Conservation (phyloP, 2,888 invertebrate genomes). For the Antheraea assamensis region DNA sequence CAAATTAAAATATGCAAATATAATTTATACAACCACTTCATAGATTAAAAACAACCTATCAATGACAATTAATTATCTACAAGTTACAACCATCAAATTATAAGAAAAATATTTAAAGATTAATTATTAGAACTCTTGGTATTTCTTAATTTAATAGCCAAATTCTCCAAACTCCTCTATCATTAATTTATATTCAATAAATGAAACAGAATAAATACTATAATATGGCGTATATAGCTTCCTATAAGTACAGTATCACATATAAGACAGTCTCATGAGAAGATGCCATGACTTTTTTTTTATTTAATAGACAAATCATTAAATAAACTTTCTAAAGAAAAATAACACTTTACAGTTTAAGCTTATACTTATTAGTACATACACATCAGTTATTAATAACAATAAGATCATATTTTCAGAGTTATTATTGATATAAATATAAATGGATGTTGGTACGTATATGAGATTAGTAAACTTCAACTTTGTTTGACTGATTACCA, state of each 20-base stretch:
- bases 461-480: too few relatives aligned
- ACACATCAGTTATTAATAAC: slow-evolving; percentile 1
- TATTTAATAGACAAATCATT: slow-evolving; percentile 46
- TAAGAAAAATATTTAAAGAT: background rate
- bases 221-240: slow-evolving; percentile 28
- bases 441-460: too few relatives aligned
- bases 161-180: slow-evolving; percentile 17
- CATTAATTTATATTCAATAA: slow-evolving; percentile 13
- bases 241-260: slow-evolving; percentile 61
- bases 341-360: slow-evolving; percentile 18
- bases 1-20: background rate
- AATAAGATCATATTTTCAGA: slow-evolving; percentile 16
- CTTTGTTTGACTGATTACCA: too few relatives aligned
- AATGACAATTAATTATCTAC: background rate
- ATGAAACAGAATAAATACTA: slow-evolving; percentile 15
- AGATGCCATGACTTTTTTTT: slow-evolving; percentile 46
- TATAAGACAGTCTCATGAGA: slow-evolving; percentile 64
- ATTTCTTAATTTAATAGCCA: slow-evolving; percentile 15
- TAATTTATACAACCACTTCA: background rate
- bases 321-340: slow-evolving; percentile 15
- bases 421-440: slow-evolving; percentile 12
- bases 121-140: background rate
- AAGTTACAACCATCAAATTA: background rate
- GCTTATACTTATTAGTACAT: slow-evolving; percentile 13
- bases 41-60: background rate